Conservation (phyloP, 2,797 vertebrate genomes). For the Myotis pilosus region DNA sequence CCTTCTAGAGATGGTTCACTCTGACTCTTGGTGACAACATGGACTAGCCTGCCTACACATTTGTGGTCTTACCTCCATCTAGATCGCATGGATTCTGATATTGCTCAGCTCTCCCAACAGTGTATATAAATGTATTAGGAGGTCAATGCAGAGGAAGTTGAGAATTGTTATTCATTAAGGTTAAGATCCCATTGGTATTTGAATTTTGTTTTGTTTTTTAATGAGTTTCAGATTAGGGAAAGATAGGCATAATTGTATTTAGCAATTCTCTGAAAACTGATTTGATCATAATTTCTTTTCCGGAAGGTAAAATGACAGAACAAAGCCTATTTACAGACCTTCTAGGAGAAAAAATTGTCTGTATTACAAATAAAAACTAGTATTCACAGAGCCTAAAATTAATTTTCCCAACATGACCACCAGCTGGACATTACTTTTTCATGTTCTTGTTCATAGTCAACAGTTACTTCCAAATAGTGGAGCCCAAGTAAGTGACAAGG, state of each 20-base stretch:
- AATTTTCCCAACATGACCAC: not conserved
- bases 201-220: slow-evolving; percentile 20
- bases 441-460: not conserved
- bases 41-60: not conserved
- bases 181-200: slow-evolving; percentile 14
- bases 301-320: slow-evolving; percentile 40
- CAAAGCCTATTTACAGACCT: not conserved
- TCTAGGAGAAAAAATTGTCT: not conserved
- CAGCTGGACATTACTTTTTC: not conserved
- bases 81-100: not conserved
- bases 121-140: not conserved
- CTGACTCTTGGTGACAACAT: fast-evolving
- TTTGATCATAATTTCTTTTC: slow-evolving; percentile 44
- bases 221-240: slow-evolving; percentile 35
- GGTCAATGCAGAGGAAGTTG: not conserved
- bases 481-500: not conserved
- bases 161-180: not conserved
- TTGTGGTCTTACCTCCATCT: not conserved
- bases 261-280: slow-evolving; percentile 37
- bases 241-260: slow-evolving; percentile 42
- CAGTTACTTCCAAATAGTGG: not conserved
- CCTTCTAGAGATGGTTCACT: not conserved
- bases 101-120: not conserved
- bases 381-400: slow-evolving; percentile 19
- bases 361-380: not conserved